Percentiles rank a stretch among this genome's conserved stretches.
These are phyloP conservation scores for Baccha elongata DNA, from an alignment of 2,888 invertebrate species.

Conservation along the genomic window DNA sequence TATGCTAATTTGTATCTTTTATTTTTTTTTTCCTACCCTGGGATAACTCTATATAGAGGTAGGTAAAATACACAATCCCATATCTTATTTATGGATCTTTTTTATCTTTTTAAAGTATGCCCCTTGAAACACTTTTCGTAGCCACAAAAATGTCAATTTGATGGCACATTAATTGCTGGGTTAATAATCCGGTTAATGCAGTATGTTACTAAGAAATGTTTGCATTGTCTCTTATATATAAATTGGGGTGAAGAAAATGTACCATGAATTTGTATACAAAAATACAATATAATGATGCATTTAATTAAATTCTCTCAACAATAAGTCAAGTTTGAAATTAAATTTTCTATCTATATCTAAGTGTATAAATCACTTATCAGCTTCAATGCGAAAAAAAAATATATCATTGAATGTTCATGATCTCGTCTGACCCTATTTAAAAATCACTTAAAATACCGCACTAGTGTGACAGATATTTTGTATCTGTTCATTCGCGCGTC, in stretches of 20 bases:
- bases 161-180: conserved; percentile 66
- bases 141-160: conserved; percentile 63
- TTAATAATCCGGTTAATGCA: conserved; percentile 66
- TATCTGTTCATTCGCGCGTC: conserved; percentile 36
- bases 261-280: conserved; percentile 34
- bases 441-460: conserved; percentile 81
- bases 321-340: conserved; percentile 65
- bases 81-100: background rate
- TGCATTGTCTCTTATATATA: background rate
- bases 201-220: conserved; percentile 63
- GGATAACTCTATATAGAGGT: background rate
- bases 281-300: conserved; percentile 58
- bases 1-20: conserved; percentile 56
- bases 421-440: conserved; percentile 75
- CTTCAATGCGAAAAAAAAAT: too few relatives aligned
- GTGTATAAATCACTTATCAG: conserved; percentile 66
- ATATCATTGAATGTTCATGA: conserved; percentile 57
- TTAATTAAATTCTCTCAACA: conserved; percentile 60
- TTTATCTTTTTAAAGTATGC: background rate
- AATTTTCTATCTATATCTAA: too few relatives aligned
- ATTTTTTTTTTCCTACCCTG: background rate
- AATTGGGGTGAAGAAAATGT: background rate
- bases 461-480: conserved; percentile 76
- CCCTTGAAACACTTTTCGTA: background rate
- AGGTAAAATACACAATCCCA: too few relatives aligned